These are phyloP conservation scores for Fabriciana adippe DNA, from an alignment of 2,888 invertebrate species.

Conservation along the genomic window DNA sequence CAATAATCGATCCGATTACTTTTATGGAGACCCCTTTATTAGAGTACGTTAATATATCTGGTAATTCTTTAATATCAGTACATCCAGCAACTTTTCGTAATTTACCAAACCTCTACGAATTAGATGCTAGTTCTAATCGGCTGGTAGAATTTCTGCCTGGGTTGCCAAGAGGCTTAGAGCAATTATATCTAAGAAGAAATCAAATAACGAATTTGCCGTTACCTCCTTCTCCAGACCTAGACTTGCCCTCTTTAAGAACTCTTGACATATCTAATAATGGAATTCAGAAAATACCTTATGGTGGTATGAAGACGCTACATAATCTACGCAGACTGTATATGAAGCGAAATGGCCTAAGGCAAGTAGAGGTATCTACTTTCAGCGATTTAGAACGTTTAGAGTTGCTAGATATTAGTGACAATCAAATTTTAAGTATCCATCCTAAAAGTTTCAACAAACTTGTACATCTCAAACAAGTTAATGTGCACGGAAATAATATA, in stretches of 20 bases:
- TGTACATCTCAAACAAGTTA: constrained; percentile 85
- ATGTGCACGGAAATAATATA: constrained; percentile 89
- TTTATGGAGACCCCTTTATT: constrained; percentile 87
- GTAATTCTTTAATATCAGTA: constrained; percentile 86
- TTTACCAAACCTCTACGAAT: constrained; percentile 88
- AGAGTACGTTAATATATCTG: constrained; percentile 90
- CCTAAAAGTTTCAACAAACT: constrained; percentile 85
- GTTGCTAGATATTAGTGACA: constrained; percentile 88
- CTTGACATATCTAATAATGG: constrained; percentile 89
- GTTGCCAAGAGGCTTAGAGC: constrained; percentile 88
- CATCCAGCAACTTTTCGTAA: constrained; percentile 90
- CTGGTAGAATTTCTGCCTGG: constrained; percentile 90
- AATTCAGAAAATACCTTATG: constrained; percentile 86
- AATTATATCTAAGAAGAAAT: constrained; percentile 87
- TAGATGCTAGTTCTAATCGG: constrained; percentile 89
- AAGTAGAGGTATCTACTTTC: constrained; percentile 86
- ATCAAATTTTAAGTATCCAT: constrained; percentile 86
- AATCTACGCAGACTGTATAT: constrained; percentile 87
- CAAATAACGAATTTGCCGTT: constrained; percentile 85
- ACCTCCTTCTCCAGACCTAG: constrained; percentile 85
- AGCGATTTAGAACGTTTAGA: constrained; percentile 87
- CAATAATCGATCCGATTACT: constrained; percentile 86
- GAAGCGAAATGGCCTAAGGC: constrained; percentile 87
- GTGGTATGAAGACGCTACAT: constrained; percentile 84
- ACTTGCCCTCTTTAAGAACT: constrained; percentile 87